Evolutionary conservation across 2,113 vertebrate species (phyloP).

Genomic region (Rhinolophus ferrumequinum): DNA sequence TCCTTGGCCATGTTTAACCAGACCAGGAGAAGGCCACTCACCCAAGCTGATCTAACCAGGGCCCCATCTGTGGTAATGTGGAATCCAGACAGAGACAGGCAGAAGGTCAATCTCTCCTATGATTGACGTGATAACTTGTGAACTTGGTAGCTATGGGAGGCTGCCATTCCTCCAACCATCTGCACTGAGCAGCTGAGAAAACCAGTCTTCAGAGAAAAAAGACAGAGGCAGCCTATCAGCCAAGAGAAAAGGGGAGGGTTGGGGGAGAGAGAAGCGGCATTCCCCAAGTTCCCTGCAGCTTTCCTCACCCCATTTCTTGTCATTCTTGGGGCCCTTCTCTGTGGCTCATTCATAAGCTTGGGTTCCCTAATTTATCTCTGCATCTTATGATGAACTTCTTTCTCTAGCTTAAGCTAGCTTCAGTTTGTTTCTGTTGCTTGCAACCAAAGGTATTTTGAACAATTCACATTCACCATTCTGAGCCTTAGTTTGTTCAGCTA

Average conservation of each 20-base stretch:
- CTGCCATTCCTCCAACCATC: not conserved
- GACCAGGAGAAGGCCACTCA: not conserved
- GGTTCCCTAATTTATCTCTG: not conserved
- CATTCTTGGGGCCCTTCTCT: not conserved
- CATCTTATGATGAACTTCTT: not conserved
- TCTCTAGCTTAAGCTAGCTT: not conserved
- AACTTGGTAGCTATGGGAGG: not conserved
- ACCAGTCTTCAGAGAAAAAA: not conserved
- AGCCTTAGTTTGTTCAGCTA: not conserved
- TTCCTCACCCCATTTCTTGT: not conserved
- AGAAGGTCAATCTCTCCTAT: not conserved
- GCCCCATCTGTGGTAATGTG: not conserved
- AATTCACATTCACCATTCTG: not conserved
- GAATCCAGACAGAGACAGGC: not conserved
- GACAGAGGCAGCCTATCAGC: not conserved
- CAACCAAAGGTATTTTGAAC: not conserved
- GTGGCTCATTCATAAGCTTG: not conserved
- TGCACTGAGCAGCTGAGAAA: not conserved
- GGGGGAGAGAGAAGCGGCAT: not conserved
- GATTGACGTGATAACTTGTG: not conserved
- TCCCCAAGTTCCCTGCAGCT: not conserved
- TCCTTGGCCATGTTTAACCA: not conserved
- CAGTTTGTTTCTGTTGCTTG: not conserved
- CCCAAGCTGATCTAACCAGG: not conserved
- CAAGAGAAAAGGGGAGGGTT: not conserved